Evolutionary conservation across 1,140 invertebrate genomes (phyloP), one percentile per base, ranked within the genome.

Genomic region (Caenorhabditis tropicalis): DNA sequence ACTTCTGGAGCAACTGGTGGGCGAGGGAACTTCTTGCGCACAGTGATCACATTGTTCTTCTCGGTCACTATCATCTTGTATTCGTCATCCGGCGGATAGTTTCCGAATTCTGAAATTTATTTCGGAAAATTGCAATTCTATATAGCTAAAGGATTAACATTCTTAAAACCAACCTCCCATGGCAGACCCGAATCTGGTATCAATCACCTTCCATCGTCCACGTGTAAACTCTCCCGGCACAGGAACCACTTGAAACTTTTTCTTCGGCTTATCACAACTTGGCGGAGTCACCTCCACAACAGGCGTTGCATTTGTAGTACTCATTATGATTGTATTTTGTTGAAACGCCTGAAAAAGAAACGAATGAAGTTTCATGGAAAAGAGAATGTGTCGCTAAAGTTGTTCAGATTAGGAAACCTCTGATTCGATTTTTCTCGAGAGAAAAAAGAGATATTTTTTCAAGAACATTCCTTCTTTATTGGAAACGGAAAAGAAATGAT

Each of bases 221-320:
- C 88, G 88, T 10, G 88, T 89, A 49, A 89, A 89, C 16, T 88
- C 84, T 48, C 88, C 88, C 16, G 88, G 88, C 2, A 89, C 87
- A 9, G 87, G 88, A n/a, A 89, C 88, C 46, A 89, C 88, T 89
- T 89, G 83, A 81, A 88, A 74, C n/a, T 74, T 74, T 5, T 74
- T 74, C 36, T 74, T 74, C 36, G 65, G 65, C 21, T 74, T 74
- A 31, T 74, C 65, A 10, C 29, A 9, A 43, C 12, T 46, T 74
- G n/a, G 65, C n/a, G 19, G 36, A 1, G n/a, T n/a, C 6, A 74
- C 36, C 65, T 74, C 65, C 19, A 74, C 10, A 24, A 74, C 36
- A 74, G 65, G 10, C 10, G 36, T 1, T 24, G 43, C n/a, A 12
- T n/a, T 6, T n/a, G 60, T 43, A 10, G 65, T 43, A 43, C 65